Conservation (phyloP, 2,888 invertebrate species). For the Adelphocoris suturalis region DNA sequence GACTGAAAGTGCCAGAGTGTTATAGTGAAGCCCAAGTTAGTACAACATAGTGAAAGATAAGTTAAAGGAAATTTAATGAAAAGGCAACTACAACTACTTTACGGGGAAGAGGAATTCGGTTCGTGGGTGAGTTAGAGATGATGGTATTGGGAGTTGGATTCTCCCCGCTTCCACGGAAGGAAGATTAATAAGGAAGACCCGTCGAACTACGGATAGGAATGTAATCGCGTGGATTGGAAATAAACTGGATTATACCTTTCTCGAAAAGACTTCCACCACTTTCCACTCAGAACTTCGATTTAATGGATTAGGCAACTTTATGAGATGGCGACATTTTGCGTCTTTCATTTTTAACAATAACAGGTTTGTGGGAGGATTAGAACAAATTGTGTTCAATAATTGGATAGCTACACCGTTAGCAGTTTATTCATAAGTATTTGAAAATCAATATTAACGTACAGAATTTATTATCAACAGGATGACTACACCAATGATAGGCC, state of each 20-base stretch:
- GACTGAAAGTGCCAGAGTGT: too few relatives aligned
- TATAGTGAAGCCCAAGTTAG: too few relatives aligned
- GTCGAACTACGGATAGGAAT: not conserved
- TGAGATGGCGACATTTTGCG: not conserved
- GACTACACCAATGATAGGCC: too few relatives aligned
- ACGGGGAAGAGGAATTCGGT: not conserved
- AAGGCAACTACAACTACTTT: not conserved
- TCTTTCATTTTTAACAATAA: too few relatives aligned
- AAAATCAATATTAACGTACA: too few relatives aligned
- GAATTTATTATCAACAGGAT: too few relatives aligned
- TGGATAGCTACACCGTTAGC: too few relatives aligned
- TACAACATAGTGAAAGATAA: not conserved
- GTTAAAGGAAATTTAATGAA: not conserved
- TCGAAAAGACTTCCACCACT: not conserved
- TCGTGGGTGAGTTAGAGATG: conserved; percentile 15
- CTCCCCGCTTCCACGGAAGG: not conserved
- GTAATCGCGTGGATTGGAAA: conserved; percentile 32
- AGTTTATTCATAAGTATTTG: too few relatives aligned
- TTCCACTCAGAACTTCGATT: not conserved
- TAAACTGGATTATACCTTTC: conserved; percentile 12
- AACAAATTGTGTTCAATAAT: too few relatives aligned
- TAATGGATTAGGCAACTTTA: not conserved
- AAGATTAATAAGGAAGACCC: conserved; percentile 33
- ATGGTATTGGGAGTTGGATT: not conserved
- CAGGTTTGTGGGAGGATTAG: too few relatives aligned